Conservation (phyloP, 2,888 invertebrate genomes). For the Tinea trinotella region DNA sequence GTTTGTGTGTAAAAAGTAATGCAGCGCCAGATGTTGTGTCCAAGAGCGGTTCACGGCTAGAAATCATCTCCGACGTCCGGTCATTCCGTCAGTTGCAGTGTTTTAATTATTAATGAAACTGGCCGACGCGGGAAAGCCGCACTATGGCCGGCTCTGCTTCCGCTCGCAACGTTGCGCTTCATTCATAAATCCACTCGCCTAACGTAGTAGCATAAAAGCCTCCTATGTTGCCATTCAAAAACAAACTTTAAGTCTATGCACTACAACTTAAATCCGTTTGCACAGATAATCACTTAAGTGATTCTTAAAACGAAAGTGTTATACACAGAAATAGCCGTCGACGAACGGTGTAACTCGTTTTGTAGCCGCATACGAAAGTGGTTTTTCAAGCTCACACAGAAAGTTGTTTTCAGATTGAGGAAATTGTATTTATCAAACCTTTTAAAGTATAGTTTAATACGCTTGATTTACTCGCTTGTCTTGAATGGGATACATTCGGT, state of each 20-base stretch:
- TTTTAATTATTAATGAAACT: constrained; percentile 73
- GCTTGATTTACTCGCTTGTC: constrained; percentile 65
- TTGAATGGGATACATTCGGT: constrained; percentile 64
- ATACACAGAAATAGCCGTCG: constrained; percentile 54
- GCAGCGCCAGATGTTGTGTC: constrained; percentile 24
- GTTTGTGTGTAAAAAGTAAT: constrained; percentile 26
- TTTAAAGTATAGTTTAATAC: constrained; percentile 44
- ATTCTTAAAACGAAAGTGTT: neutral
- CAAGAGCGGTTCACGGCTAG: constrained; percentile 34
- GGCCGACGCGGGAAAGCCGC: constrained; percentile 66
- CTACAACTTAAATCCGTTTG: constrained; percentile 28
- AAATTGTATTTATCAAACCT: constrained; percentile 44
- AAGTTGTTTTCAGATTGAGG: constrained; percentile 64
- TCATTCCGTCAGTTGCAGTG: constrained; percentile 42
- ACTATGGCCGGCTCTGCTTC: constrained; percentile 63
- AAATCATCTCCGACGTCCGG: constrained; percentile 65
- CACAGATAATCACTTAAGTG: neutral
- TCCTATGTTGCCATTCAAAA: constrained; percentile 27
- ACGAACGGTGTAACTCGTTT: constrained; percentile 61
- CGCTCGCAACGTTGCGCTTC: constrained; percentile 68
- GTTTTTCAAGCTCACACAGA: constrained; percentile 54
- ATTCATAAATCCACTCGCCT: constrained; percentile 59
- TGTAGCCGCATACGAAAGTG: constrained; percentile 57
- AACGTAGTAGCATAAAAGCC: constrained; percentile 27
- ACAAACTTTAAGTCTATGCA: constrained; percentile 32